Base-by-base conservation (phyloP, 2,888 invertebrate genomes). In the Exephanes ischioxanthus region DNA sequence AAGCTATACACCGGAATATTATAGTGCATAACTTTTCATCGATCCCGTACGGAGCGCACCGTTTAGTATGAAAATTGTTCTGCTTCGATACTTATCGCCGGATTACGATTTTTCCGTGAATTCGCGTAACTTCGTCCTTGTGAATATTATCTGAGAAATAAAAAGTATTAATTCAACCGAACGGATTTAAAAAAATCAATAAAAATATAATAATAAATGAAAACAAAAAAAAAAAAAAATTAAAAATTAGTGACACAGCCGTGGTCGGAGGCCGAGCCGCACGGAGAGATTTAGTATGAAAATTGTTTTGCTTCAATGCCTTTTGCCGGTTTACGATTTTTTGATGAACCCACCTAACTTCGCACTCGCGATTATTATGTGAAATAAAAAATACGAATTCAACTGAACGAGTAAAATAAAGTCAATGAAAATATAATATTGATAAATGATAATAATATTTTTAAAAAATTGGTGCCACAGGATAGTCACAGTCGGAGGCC, bases 261-360 rank as follows among this genome's bases (percentile, higher is more conserved):
- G 88, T 63, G 90, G 89, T 80, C 89, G 89, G 55, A 87, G 88
- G 26, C 84, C 88, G 22, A 91, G 92, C 73, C 80, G 81, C 6
- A 80, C 66, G 71, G 89, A 89, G 5, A 80, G 80, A 33, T 22
- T 55, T 55, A 55, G 55, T 22, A 55, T 55, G 55, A 55, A 55
- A 55, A 55, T 19, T 22, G 22, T 19, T 22, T 55, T 22, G 0
- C 14, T 22, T 19, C 9, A 55, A 55, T 55, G 9, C 26, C 22
- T 7, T 55, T 19, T 7, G 9, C 22, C 55, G 19, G 22, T 3
- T 51, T 7, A 19, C 7, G n/a, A 55, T 19, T 19, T 55, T 19
- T 19, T 9, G 22, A 19, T 55, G 7, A 26, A 26, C 26, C 26
- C 26, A 26, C 26, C 26, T 26, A 26, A 26, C 26, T 26, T 26